Conservation (phyloP, 2,797 vertebrate genomes). For the Lagorchestes hirsutus region DNA sequence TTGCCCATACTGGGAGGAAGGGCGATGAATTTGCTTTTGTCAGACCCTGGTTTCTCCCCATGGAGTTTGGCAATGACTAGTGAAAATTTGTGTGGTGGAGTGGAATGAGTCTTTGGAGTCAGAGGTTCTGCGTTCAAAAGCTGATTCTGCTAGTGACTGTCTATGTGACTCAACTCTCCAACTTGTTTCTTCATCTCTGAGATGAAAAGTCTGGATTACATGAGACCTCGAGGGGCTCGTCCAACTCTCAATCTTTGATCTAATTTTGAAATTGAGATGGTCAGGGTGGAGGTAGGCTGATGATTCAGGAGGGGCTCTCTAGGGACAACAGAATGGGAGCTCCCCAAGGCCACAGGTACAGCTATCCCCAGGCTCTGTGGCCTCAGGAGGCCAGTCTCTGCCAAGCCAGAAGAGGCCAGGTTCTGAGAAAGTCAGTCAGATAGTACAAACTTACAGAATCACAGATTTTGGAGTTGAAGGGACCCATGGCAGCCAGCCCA, state of each 20-base stretch:
- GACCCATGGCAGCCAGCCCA: neutral
- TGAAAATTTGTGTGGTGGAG: neutral
- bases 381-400: neutral
- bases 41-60: neutral
- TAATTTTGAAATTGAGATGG: neutral
- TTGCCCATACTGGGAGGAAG: neutral
- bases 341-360: neutral
- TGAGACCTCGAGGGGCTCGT: neutral
- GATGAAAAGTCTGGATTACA: neutral
- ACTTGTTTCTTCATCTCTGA: neutral
- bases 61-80: neutral
- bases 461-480: neutral
- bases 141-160: neutral
- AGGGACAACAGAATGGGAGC: neutral
- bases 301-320: neutral
- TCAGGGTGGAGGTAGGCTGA: neutral
- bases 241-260: neutral
- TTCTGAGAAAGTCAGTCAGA: neutral
- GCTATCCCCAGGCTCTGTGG: neutral
- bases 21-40: neutral
- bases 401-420: neutral
- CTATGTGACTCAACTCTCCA: neutral
- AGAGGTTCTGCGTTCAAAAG: neutral
- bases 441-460: neutral
- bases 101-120: neutral